These are phyloP conservation scores for Geotrupes spiniger DNA, from an alignment of 2,888 invertebrate species.

Conservation along the genomic window DNA sequence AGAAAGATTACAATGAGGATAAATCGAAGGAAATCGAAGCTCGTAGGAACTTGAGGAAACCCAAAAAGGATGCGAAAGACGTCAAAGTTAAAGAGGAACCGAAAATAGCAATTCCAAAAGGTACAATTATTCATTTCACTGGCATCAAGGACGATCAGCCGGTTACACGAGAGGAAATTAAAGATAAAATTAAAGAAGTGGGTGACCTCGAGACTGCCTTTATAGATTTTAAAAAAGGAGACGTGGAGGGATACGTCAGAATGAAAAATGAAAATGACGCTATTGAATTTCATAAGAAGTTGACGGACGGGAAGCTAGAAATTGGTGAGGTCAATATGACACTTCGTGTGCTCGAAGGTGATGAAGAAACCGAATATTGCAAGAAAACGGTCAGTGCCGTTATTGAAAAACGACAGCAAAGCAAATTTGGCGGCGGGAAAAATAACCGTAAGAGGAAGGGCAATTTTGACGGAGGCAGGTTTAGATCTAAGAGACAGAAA, in stretches of 20 bases:
- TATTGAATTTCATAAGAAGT: constrained; percentile 60
- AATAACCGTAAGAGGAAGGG: constrained; percentile 42
- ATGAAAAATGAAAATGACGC: constrained; percentile 69
- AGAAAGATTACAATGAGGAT: constrained; percentile 63
- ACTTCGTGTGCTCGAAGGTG: constrained; percentile 63
- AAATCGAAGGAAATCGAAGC: constrained; percentile 67
- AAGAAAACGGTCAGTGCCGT: constrained; percentile 63
- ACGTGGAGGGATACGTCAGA: constrained; percentile 70
- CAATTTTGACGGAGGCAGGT: constrained; percentile 28
- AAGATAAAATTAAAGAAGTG: constrained; percentile 62
- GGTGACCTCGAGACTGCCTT: constrained; percentile 65
- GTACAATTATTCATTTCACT: constrained; percentile 70
- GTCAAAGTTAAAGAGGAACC: constrained; percentile 32
- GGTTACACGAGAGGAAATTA: constrained; percentile 70
- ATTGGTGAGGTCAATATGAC: constrained; percentile 48
- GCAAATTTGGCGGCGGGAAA: constrained; percentile 42
- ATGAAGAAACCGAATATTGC: constrained; percentile 67
- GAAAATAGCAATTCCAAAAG: constrained; percentile 63
- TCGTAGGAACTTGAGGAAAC: constrained; percentile 53
- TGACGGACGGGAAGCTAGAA: constrained; percentile 55
- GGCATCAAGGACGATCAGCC: constrained; percentile 57
- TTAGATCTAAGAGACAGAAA: neutral
- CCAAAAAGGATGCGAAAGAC: constrained; percentile 54
- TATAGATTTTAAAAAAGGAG: constrained; percentile 73
- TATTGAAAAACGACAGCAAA: constrained; percentile 40